Base-by-base conservation (phyloP, 30 jellyfish, hydroid and myxozoan genomes). In the Hydractinia echinata region DNA sequence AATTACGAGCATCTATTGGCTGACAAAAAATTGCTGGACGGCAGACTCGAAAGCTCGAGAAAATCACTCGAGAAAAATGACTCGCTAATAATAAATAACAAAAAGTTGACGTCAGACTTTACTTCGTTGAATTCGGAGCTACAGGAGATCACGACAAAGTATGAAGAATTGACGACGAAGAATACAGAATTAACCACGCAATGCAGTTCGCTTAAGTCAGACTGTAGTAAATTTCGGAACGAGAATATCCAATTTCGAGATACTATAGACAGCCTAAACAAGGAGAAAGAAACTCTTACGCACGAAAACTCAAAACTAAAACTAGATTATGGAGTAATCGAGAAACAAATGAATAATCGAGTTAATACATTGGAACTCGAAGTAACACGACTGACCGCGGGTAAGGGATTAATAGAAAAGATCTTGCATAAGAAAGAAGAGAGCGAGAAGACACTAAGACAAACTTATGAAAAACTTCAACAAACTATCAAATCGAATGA, bases 311-410 rank as follows among this genome's bases (percentile, higher is more conserved):
- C 5, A 9, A 52, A 61, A 51, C 30, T 77, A 79, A 54, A 77
- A 51, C 53, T 39, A 54, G 80, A 52, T 30, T 51, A 52, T 19
- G 55, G 58, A 51, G 39, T 51, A 10, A 5, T 30, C 5, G 79
- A 77, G 53, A 77, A 77, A 6, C 44, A 54, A 49, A 53, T n/a
- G 76, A 54, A 54, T 50, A 77, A 77, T 54, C 81, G 85, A 5
- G 79, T 77, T 1, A 77, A 77, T 51, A 18, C 79, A 6, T 79
- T 77, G 53, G 85, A 77, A 77, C 55, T n/a, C 3, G 85, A 77
- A n/a, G 18, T 6, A 13, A 51, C 76, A 20, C 51, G 60, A 51
- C 51, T 55, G 39, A 60, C 30, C 8, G 53, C 6, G 60, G 76
- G 39, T 7, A 77, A 77, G 52, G 85, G 19, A 14, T 10, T 53